Evolutionary conservation across 2,797 vertebrate species (phyloP).

Genomic region (Mormyrops boulengeri): DNA sequence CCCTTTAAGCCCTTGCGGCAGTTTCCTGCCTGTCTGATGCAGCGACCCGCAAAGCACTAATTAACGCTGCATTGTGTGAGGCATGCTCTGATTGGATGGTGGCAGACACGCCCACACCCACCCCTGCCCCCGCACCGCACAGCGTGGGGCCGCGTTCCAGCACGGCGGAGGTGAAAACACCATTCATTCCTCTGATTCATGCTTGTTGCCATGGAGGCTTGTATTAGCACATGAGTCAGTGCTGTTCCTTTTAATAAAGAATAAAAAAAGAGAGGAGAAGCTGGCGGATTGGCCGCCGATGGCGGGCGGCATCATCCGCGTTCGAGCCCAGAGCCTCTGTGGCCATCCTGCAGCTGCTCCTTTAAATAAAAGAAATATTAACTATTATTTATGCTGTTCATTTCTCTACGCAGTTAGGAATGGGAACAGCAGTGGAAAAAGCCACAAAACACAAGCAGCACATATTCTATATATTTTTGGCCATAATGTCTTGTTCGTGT

Average conservation of each 20-base stretch:
- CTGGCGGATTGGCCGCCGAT: not conserved
- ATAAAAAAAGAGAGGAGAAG: not conserved
- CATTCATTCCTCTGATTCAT: constrained; percentile 9
- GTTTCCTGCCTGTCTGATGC: not conserved
- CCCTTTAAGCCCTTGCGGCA: constrained; percentile 9
- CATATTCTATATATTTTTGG: not conserved
- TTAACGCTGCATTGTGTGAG: not conserved
- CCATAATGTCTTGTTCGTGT: not conserved
- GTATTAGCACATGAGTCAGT: constrained; percentile 6
- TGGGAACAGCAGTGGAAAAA: not conserved
- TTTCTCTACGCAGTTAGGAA: not conserved
- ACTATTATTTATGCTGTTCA: not conserved
- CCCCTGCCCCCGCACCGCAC: not conserved
- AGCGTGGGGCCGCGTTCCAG: not conserved
- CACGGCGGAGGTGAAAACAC: not conserved
- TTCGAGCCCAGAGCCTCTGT: not conserved
- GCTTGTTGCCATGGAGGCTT: constrained; percentile 1
- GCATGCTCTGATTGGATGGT: not conserved
- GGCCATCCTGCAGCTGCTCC: not conserved
- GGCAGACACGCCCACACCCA: not conserved
- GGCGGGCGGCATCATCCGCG: not conserved
- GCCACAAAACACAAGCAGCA: not conserved
- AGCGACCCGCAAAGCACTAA: not conserved
- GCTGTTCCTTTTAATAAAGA: not conserved
- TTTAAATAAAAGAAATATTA: not conserved